These are phyloP conservation scores for Ondatra zibethicus DNA, from an alignment of 2,113 vertebrate genomes.

Conservation along the genomic window DNA sequence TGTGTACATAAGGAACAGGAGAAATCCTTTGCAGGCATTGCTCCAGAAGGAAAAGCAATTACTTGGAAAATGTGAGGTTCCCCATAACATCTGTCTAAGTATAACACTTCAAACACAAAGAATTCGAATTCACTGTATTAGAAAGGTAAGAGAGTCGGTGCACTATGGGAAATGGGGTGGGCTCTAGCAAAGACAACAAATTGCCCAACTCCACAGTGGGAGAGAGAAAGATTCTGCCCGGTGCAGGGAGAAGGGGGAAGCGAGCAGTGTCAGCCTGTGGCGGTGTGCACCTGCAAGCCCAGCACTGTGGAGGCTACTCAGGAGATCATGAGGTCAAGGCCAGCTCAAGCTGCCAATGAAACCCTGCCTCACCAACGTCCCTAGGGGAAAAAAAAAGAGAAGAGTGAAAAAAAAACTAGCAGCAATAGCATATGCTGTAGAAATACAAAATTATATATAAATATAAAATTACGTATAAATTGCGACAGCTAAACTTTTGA, in stretches of 20 bases:
- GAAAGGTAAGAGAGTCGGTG: background rate
- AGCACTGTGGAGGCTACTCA: background rate
- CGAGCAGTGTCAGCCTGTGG: background rate
- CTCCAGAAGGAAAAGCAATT: background rate
- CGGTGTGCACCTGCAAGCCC: background rate
- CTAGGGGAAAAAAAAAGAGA: background rate
- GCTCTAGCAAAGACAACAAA: background rate
- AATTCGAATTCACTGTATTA: conserved; percentile 1
- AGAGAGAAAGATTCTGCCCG: background rate
- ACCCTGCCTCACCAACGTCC: background rate
- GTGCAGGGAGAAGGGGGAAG: background rate
- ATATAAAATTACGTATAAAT: background rate
- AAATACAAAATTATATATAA: background rate
- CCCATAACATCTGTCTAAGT: background rate
- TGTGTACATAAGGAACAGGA: background rate
- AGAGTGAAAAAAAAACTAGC: background rate
- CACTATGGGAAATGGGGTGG: background rate
- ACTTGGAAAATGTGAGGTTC: conserved; percentile 46
- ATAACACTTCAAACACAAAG: conserved; percentile 22
- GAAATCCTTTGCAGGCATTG: background rate
- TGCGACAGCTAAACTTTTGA: background rate
- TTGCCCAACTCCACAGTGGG: background rate
- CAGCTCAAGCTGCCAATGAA: background rate
- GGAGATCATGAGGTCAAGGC: too few relatives aligned
- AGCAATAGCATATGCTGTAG: too few relatives aligned